These are phyloP conservation scores for Enteromius fasciolatus DNA, from an alignment of 2,797 vertebrate species.

Conservation along the genomic window DNA sequence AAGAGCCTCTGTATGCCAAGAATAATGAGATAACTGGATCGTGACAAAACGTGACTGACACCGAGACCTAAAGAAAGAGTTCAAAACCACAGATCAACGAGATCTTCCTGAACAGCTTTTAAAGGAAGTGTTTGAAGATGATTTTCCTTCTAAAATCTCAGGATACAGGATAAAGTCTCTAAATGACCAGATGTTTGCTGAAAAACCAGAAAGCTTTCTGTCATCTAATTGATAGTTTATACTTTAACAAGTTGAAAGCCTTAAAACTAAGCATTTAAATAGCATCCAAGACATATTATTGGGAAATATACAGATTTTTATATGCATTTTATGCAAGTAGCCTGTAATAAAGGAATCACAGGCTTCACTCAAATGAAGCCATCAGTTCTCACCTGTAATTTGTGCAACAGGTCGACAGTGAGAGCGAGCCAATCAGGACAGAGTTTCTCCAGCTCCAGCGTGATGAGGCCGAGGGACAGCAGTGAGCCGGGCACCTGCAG, in stretches of 20 bases:
- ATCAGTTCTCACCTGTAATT: constrained; percentile 69
- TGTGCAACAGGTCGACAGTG: constrained; percentile 91
- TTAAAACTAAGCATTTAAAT: neutral
- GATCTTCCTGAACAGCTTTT: neutral
- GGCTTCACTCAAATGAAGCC: neutral
- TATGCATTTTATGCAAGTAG: neutral
- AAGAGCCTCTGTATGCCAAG: neutral
- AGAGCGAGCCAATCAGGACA: constrained; percentile 94
- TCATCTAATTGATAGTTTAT: neutral
- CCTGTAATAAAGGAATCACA: neutral
- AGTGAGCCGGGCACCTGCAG: constrained; percentile 91
- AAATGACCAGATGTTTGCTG: neutral
- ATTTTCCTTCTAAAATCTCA: neutral
- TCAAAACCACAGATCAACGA: neutral
- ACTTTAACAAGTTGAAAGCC: neutral
- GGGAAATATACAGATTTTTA: neutral
- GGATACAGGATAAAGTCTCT: neutral
- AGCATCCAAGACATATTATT: neutral
- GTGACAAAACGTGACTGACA: neutral
- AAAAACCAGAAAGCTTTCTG: neutral
- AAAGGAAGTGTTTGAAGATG: neutral
- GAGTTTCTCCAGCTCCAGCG: constrained; percentile 94
- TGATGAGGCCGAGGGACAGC: constrained; percentile 92
- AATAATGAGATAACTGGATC: constrained; percentile 4
- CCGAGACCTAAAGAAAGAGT: neutral